A percentile compares a stretch with the other conserved stretches of the same genome.
Conservation (phyloP, 2,113 vertebrate species). For the Apus apus region DNA sequence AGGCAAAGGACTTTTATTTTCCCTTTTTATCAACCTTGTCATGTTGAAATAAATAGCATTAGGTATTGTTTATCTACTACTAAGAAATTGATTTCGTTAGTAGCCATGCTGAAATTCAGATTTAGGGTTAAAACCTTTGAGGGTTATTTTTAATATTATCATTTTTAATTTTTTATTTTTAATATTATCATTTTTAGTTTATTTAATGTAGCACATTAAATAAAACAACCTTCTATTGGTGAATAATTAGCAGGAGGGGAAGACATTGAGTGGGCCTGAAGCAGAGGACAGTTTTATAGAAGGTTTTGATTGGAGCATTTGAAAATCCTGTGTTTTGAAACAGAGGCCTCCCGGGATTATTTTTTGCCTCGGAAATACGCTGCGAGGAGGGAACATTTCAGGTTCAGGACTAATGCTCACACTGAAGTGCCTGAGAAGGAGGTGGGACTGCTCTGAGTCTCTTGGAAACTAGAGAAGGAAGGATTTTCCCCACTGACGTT, state of each 20-base stretch:
- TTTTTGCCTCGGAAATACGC: not conserved
- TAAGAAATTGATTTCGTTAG: not conserved
- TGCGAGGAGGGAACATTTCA: not conserved
- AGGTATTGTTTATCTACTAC: not conserved
- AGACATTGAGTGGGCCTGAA: rapidly evolving
- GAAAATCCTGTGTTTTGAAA: not conserved
- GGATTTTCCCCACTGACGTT: rapidly evolving
- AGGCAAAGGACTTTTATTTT: too few species aligned
- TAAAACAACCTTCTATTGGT: not conserved
- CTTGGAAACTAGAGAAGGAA: not conserved
- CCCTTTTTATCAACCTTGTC: not conserved
- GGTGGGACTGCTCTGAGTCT: not conserved
- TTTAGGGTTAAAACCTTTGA: not conserved
- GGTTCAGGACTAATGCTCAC: not conserved
- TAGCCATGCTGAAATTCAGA: not conserved
- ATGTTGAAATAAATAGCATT: not conserved
- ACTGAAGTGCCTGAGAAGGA: not conserved
- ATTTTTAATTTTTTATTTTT: too few species aligned
- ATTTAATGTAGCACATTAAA: not conserved
- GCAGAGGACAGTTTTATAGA: not conserved
- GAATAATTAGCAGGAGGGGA: not conserved
- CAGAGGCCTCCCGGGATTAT: not conserved
- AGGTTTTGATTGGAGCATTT: not conserved
- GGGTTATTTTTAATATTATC: not conserved
- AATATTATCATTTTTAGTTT: not conserved